phyloP scores from a whole-genome alignment of 2,113 vertebrate species.

The Epinephelus fuscoguttatus region DNA sequence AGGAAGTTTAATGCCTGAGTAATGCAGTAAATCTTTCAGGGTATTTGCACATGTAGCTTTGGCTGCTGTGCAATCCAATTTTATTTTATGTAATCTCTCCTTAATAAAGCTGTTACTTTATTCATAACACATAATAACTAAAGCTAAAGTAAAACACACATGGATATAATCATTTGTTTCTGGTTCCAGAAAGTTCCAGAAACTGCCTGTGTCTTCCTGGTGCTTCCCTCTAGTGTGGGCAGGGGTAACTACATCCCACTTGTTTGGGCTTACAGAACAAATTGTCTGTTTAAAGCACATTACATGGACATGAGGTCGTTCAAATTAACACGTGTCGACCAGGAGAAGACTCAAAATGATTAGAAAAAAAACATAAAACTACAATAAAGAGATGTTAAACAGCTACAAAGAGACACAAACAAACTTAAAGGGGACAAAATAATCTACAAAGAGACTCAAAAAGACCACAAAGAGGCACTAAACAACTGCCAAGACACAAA shows the following conservation, averaged over 20 bases:
- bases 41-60: slow-evolving; percentile 9
- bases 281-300: neutral
- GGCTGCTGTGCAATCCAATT: slow-evolving; percentile 8
- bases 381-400: no score
- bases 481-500: no score
- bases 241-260: slow-evolving; percentile 29
- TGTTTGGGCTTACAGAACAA: neutral
- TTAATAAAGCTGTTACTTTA: slow-evolving; percentile 9
- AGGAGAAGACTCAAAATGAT: no score
- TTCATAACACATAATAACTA: neutral
- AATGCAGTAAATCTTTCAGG: slow-evolving; percentile 27
- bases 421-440: no score
- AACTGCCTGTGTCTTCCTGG: slow-evolving; percentile 7
- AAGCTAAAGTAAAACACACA: neutral
- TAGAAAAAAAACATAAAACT: no score
- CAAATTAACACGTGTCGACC: no score
- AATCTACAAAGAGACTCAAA: no score
- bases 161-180: slow-evolving; percentile 10
- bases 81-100: neutral
- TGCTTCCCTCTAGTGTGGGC: slow-evolving; percentile 64
- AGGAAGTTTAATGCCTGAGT: slow-evolving; percentile 24
- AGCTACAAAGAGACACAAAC: no score
- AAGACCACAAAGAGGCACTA: no score
- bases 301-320: neutral
- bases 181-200: slow-evolving; percentile 56